Conservation (phyloP, 1,140 invertebrate genomes). For the Arctopsyche grandis region DNA sequence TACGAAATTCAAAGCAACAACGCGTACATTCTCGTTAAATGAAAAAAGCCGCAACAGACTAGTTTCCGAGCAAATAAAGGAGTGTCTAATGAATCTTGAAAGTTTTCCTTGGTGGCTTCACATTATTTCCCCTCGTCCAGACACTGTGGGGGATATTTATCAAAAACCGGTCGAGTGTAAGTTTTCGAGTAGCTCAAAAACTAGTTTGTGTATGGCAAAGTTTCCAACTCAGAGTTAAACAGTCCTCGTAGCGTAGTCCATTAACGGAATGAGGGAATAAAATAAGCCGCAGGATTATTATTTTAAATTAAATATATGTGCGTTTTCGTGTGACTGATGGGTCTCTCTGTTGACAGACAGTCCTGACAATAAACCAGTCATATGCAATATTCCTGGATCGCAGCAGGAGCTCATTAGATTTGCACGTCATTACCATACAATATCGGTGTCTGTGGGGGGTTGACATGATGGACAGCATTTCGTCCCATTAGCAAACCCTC, state of each 20-base stretch:
- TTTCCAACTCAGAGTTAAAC: constrained; percentile 7
- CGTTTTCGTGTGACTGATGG: neutral
- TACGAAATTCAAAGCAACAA: neutral
- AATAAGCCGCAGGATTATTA: neutral
- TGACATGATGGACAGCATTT: constrained; percentile 31
- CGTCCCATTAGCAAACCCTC: neutral
- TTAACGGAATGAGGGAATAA: neutral
- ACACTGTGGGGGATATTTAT: constrained; percentile 39
- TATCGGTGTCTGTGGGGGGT: constrained; percentile 7
- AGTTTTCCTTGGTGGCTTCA: constrained; percentile 9
- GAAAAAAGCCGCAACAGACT: constrained; percentile 30
- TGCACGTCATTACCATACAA: constrained; percentile 45
- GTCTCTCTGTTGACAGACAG: neutral
- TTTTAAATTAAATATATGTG: neutral
- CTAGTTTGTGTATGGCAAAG: constrained; percentile 32
- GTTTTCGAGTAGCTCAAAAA: constrained; percentile 35
- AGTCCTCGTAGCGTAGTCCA: neutral
- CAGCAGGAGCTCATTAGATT: constrained; percentile 46
- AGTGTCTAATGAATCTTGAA: constrained; percentile 36
- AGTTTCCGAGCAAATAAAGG: constrained; percentile 35
- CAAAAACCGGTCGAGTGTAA: constrained; percentile 44
- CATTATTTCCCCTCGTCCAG: constrained; percentile 36
- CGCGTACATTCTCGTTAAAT: neutral
- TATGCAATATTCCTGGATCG: constrained; percentile 11
- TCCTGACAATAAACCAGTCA: constrained; percentile 32